Evolutionary conservation across 2,113 vertebrate genomes (phyloP).

Genomic region (Sphaerodactylus townsendi): DNA sequence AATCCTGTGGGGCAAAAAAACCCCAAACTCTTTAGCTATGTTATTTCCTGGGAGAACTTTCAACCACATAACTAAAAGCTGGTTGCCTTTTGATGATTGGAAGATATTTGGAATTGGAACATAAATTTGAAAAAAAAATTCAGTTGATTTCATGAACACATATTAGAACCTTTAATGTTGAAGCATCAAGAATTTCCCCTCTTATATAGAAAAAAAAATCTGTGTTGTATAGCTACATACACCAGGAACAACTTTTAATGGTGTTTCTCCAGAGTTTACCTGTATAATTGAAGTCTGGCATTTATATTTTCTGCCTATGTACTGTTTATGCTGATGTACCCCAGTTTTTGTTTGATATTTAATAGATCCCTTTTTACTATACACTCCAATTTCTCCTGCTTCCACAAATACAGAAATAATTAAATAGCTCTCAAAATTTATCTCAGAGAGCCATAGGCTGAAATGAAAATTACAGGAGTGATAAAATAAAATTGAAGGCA

Average conservation of each 20-base stretch:
- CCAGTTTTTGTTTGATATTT: slow-evolving; percentile 1
- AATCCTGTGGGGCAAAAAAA: no score
- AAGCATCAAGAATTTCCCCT: slow-evolving; percentile 56
- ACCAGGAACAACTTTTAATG: background rate
- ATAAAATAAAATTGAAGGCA: slow-evolving; percentile 21
- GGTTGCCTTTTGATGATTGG: background rate
- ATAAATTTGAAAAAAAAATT: background rate
- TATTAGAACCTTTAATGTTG: slow-evolving; percentile 14
- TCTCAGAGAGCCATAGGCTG: slow-evolving; percentile 13
- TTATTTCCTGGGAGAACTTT: background rate
- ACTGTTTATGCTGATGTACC: background rate
- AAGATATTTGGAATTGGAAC: background rate
- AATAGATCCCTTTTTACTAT: slow-evolving; percentile 7
- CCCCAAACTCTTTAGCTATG: background rate
- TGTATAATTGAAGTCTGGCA: slow-evolving; percentile 22
- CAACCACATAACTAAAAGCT: background rate
- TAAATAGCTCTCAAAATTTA: slow-evolving; percentile 25
- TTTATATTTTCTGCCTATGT: slow-evolving; percentile 10
- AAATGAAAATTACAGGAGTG: background rate
- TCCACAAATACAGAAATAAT: slow-evolving; percentile 42
- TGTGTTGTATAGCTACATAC: background rate
- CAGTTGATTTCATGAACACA: background rate
- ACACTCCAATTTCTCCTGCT: background rate
- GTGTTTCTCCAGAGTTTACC: background rate
- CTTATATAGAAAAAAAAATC: background rate